Evolutionary conservation across 2,888 invertebrate species (phyloP).

Genomic region (Bruchidius siliquastri): DNA sequence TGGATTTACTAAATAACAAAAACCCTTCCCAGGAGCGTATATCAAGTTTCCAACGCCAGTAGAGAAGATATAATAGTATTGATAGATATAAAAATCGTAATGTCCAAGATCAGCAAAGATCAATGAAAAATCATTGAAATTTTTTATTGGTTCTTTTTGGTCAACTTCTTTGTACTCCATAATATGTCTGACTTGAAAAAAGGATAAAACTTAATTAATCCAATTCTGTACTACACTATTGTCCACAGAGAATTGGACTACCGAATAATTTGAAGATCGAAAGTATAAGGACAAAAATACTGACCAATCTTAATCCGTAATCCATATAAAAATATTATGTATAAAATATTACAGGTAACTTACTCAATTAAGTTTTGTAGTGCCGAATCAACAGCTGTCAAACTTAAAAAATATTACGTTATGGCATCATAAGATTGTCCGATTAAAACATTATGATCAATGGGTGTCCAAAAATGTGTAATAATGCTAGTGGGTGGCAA

Average conservation of each 20-base stretch:
- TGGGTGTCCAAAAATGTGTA: not conserved
- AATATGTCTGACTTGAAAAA: too few relatives aligned
- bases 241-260: not conserved
- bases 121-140: too few relatives aligned
- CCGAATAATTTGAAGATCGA: constrained; percentile 11
- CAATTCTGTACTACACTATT: not conserved
- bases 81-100: too few relatives aligned
- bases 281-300: constrained; percentile 20
- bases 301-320: constrained; percentile 19
- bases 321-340: constrained; percentile 1
- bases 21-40: too few relatives aligned
- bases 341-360: constrained; percentile 26
- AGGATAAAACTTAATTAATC: too few relatives aligned
- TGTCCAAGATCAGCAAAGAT: too few relatives aligned
- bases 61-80: too few relatives aligned
- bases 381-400: not conserved
- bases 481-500: not conserved
- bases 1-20: too few relatives aligned
- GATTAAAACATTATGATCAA: constrained; percentile 1
- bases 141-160: too few relatives aligned
- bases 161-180: too few relatives aligned
- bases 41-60: too few relatives aligned
- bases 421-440: constrained; percentile 24
- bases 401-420: constrained; percentile 13
- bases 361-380: constrained; percentile 4